Base-by-base conservation (phyloP, 2,888 invertebrate genomes). In the Suillia variegata region DNA sequence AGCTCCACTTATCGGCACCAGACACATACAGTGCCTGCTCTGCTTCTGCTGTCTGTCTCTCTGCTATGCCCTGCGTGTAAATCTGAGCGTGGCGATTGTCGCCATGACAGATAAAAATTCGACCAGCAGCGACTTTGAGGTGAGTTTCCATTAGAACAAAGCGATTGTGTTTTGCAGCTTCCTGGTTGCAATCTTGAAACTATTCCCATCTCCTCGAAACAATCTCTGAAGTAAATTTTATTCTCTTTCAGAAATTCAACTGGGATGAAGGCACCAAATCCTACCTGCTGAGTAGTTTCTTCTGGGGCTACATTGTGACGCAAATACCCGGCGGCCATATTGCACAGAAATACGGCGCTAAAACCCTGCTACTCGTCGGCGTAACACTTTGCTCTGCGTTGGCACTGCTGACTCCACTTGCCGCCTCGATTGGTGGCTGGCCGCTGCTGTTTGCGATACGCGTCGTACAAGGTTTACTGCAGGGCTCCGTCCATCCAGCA, bases 321-420 rank as follows among this genome's bases (percentile, higher is more conserved):
- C 83, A 86, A 67, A 79, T 89, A 20, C 88, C 89, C 0, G 87
- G 87, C 0, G 91, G 91, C 0, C 86, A 89, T 63, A 79, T 93
- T 31, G 89, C 91, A 0, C 89, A 89, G 65, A 84, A 84, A 4
- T 88, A 89, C 75, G 92, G 93, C 0, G 89, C 90, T 0, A 88
- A 89, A 63, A 84, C 84, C 56, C 78, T 93, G 10, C 79, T 88
- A 5, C 80, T 85, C 0, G 73, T 83, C 0, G 86, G 89, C 0
- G 80, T 90, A 2, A 62, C 73, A 0, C 77, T 89, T 13, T 88
- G 89, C 53, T 87, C 91, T 0, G 24, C 89, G 0, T 80, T 90
- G 31, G 89, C 90, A 0, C 71, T 92, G 1, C 61, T 89, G 2
- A 85, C 90, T 26, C 94, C 94, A 0, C 49, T 85, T 1, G 87